phyloP scores from a whole-genome alignment of 23 tunicate genomes.

The Halocynthia roretzi region DNA sequence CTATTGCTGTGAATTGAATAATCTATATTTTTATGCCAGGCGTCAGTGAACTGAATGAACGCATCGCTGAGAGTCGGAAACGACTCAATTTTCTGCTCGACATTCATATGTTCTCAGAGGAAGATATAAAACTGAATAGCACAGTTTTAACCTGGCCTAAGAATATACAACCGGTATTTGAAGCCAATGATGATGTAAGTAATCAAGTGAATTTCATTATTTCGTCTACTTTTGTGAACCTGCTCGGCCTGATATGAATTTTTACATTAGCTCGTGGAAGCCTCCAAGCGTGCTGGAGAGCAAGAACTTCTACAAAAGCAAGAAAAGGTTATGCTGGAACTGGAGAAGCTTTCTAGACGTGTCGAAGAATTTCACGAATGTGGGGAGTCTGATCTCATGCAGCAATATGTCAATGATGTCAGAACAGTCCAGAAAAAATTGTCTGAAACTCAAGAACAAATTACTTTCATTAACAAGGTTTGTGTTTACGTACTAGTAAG shows the following conservation, averaged over 20 bases:
- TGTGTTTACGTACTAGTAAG: not conserved
- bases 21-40: conserved; percentile 19
- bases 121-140: conserved; percentile 83
- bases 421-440: conserved; percentile 66
- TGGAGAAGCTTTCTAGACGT: conserved; percentile 67
- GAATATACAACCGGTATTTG: conserved; percentile 63
- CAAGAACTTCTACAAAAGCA: conserved; percentile 71
- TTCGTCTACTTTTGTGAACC: too few relatives aligned
- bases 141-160: conserved; percentile 84
- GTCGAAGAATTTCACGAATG: conserved; percentile 83
- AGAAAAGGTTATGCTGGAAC: conserved; percentile 74
- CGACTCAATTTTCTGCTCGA: conserved; percentile 75
- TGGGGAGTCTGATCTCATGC: conserved; percentile 93
- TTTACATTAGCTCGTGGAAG: conserved; percentile 57
- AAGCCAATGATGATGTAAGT: conserved; percentile 77
- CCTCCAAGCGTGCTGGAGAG: conserved; percentile 79
- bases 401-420: conserved; percentile 91
- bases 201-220: not conserved
- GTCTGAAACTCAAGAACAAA: conserved; percentile 76
- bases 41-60: conserved; percentile 63
- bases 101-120: conserved; percentile 70
- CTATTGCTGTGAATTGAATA: too few relatives aligned
- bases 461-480: conserved; percentile 80
- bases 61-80: conserved; percentile 60
- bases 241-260: too few relatives aligned